Conservation (phyloP, 2,113 vertebrate species). For the Nannobrachium achirus region DNA sequence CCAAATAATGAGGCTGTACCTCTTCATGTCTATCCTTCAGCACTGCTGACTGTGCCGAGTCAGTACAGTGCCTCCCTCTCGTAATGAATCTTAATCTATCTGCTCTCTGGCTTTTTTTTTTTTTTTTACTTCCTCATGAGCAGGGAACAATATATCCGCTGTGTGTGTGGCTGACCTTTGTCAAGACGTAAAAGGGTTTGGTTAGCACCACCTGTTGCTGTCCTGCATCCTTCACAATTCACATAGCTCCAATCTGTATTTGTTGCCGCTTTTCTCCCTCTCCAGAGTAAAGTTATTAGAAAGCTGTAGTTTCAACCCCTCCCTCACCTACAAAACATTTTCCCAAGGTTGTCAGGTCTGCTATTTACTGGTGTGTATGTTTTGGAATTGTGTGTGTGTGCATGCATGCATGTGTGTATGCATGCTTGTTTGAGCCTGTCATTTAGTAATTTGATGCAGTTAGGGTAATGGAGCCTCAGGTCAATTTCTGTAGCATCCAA, state of each 20-base stretch:
- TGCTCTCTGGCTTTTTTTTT: conserved; percentile 33
- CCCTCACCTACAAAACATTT: no score
- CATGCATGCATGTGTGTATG: background rate
- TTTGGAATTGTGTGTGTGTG: no score
- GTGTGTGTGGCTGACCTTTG: conserved; percentile 62
- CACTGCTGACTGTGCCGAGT: conserved; percentile 53
- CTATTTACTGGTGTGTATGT: no score
- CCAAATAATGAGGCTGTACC: conserved; percentile 29
- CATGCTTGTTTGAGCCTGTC: conserved; percentile 32
- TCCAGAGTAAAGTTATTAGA: conserved; percentile 39
- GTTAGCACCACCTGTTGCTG: conserved; percentile 62
- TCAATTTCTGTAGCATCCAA: no score
- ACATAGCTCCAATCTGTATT: conserved; percentile 51
- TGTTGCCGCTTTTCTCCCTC: conserved; percentile 40
- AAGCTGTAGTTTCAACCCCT: conserved; percentile 40
- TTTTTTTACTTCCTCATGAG: conserved; percentile 50
- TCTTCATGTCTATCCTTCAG: conserved; percentile 13
- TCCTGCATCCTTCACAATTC: conserved; percentile 52
- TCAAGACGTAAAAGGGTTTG: conserved; percentile 59
- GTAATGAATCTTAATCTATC: conserved; percentile 49
- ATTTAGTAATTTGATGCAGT: no score
- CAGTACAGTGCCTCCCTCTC: conserved; percentile 46
- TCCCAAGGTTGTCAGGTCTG: no score
- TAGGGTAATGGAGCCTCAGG: no score
- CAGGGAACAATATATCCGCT: conserved; percentile 51